Evolutionary conservation across 2,888 invertebrate genomes (phyloP), one percentile per base, ranked within the genome.

Genomic region (Drosophila dives): DNA sequence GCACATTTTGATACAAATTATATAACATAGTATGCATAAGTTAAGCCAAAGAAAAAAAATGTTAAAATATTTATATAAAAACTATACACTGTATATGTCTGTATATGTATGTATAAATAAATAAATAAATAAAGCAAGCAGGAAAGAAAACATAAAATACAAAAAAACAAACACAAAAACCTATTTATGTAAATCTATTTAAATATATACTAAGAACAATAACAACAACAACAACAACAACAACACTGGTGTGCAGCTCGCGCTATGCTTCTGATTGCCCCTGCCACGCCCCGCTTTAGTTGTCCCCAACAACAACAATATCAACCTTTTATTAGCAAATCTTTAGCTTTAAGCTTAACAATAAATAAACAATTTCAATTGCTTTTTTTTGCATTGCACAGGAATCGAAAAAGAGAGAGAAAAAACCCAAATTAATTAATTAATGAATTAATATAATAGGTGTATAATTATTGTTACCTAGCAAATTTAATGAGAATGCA

Each of bases 11-110:
- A 83, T 81, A 86, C 73, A 66, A 75, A 71, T 76, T 74, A 72
- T 77, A 66, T 74, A 83, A 81, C 63, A 70, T 78, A 77, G 83
- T 88, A 89, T 83, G 80, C 79, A 86, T 92, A 92, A 92, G 93
- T 91, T 92, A 92, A 92, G 92, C 92, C 92, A 92, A 92, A 92
- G 92, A 92, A 91, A 81, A 74, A 83, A 85, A 80, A 84, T 86
- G 78, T 83, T 81, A 64, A 89, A 81, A 87, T 81, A 87, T 81
- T 76, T 77, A 72, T 77, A 64, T 69, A 66, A 68, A 61, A 72
- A 70, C 32, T 11, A 68, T 34, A 49, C 26, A 51, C 54, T 45
- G 23, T 49, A 60, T 63, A 40, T 49, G 49, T 58, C 23, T 58
- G 29, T 48, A 23, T 58, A 17, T 48, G n/a, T 60, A 58, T 54